Base-by-base conservation (phyloP, 2,113 vertebrate species). In the Pelecanus crispus region DNA sequence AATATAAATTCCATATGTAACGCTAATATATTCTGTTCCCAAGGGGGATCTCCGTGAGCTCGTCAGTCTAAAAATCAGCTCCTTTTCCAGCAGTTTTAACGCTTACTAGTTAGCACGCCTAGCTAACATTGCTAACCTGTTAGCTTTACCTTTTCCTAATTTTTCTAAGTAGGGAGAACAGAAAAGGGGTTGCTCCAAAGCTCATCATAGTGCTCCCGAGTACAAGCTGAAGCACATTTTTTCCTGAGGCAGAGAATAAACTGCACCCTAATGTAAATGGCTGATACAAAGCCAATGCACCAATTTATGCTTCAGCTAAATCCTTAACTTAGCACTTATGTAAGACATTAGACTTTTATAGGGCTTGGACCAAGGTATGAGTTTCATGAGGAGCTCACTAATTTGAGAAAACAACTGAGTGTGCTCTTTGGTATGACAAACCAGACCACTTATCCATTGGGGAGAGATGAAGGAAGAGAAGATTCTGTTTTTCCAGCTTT, bases 321-420 rank as follows among this genome's bases (percentile, higher is more conserved):
- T 79, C 93, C 88, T 91, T 92, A 94, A 92, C 91, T 80, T 94
- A 94, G 91, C 84, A 73, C 91, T 97, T 95, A 96, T 91, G 91
- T 94, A 95, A 96, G 95, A 92, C 92, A 90, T 92, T 53, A 87
- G 73, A 58, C 77, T 95, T 97, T 91, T 85, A 89, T 52, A 92
- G 94, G 79, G 49, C 67, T 94, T 97, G 91, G 94, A 87, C 71
- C 89, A 90, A 91, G 66, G 84, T 50, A 87, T 34, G 67, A 83
- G 86, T 90, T 95, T 96, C 81, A 95, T 50, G 73, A 94, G 81
- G 66, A 91, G 84, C 58, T 91, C 84, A 70, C 86, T 97, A 95
- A 97, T 95, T 97, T 82, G 89, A 85, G 87, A 80, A 95, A 95
- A 95, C 81, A 94, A 91, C 58, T 29, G 44, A 55, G 49, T 86